phyloP scores from a whole-genome alignment of 2,113 vertebrate genomes.

The Craseonycteris thonglongyai region DNA sequence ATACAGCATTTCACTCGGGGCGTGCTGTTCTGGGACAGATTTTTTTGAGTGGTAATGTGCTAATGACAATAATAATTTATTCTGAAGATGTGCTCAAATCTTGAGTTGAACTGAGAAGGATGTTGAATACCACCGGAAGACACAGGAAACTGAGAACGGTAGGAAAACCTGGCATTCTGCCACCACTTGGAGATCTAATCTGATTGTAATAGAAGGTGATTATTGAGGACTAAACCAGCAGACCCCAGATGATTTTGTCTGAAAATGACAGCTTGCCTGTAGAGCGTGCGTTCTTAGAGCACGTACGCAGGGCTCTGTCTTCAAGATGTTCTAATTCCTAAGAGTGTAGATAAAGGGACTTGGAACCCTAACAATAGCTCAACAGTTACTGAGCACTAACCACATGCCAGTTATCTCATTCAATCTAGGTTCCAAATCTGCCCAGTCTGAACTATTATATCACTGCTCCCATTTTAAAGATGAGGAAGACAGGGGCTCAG shows the following conservation, averaged over 20 bases:
- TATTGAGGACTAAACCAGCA: conserved; percentile 80
- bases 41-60: conserved; percentile 70
- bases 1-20: conserved; percentile 51
- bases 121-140: conserved; percentile 82
- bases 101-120: conserved; percentile 79
- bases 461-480: neutral
- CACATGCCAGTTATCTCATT: neutral
- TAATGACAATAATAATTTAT: conserved; percentile 78
- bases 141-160: conserved; percentile 81
- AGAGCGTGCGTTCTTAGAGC: conserved; percentile 65
- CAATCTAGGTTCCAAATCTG: neutral
- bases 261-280: conserved; percentile 81
- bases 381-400: neutral
- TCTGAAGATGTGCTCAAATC: conserved; percentile 74
- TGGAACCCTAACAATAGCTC: neutral
- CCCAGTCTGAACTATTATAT: neutral
- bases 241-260: conserved; percentile 82
- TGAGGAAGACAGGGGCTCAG: neutral
- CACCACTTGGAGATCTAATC: conserved; percentile 81
- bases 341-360: conserved; percentile 73
- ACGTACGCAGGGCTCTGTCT: conserved; percentile 65
- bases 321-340: conserved; percentile 75
- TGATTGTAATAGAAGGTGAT: conserved; percentile 84
- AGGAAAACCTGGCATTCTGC: conserved; percentile 76
- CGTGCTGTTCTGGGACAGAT: neutral